A percentile compares a stretch with the other conserved stretches of the same genome.
Conservation (phyloP, 2,113 vertebrate species). For the Protobothrops flavoviridis region DNA sequence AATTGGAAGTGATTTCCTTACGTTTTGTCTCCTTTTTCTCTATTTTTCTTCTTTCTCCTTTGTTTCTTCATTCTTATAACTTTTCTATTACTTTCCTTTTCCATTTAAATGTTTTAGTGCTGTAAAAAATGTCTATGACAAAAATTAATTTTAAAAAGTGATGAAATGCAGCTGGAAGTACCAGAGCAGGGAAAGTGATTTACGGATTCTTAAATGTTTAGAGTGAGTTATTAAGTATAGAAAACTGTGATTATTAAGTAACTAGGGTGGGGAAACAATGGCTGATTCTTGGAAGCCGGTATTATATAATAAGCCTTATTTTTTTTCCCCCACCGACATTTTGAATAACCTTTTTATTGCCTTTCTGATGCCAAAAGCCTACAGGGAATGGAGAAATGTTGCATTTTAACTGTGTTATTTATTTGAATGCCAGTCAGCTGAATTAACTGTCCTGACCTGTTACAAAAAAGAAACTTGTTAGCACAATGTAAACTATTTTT, state of each 20-base stretch:
- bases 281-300: neutral
- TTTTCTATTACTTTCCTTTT: neutral
- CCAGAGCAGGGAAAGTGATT: neutral
- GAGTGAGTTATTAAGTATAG: neutral
- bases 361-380: neutral
- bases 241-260: too few relatives aligned
- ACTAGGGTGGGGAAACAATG: neutral
- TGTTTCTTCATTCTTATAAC: neutral
- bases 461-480: neutral
- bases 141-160: neutral
- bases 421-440: neutral
- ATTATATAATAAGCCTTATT: neutral
- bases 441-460: neutral
- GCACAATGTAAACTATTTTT: neutral
- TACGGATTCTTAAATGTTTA: neutral
- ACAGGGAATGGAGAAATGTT: neutral
- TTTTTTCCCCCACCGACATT: neutral
- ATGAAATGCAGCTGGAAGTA: neutral
- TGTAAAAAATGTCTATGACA: neutral
- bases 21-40: neutral
- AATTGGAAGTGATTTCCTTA: neutral
- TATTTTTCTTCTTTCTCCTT: neutral
- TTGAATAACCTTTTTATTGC: neutral
- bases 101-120: neutral
- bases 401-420: slow-evolving; percentile 4